phyloP scores from a whole-genome alignment of 2,797 vertebrate genomes.

The Gadopsis marmoratus region DNA sequence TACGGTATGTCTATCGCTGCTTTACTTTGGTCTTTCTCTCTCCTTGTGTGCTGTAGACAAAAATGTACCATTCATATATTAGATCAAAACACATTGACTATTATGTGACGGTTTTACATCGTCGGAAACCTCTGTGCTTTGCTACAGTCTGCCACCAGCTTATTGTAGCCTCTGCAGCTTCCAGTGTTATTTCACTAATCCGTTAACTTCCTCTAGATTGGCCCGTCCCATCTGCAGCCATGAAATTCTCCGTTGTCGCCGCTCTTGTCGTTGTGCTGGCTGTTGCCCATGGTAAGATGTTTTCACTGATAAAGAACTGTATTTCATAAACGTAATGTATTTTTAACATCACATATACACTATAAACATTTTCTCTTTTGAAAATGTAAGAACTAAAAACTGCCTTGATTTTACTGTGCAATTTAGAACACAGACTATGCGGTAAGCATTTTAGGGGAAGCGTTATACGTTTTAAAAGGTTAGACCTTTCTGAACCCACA shows the following conservation, averaged over 20 bases:
- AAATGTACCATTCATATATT: background rate
- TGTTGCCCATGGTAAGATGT: slow-evolving; percentile 67
- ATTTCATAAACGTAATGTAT: background rate
- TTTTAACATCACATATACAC: background rate
- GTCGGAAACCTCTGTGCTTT: background rate
- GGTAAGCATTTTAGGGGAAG: background rate
- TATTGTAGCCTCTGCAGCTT: background rate
- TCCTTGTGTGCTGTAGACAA: background rate
- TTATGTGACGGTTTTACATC: background rate
- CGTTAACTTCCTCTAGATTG: slow-evolving; percentile 38
- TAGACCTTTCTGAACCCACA: background rate
- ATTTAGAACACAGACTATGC: background rate
- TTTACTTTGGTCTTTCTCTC: background rate
- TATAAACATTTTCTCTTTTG: background rate
- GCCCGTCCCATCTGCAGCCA: slow-evolving; percentile 61
- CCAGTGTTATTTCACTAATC: background rate
- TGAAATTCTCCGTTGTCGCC: slow-evolving; percentile 74
- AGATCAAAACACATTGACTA: background rate
- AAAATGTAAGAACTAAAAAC: background rate
- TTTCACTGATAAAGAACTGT: background rate
- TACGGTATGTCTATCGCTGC: slow-evolving; percentile 60
- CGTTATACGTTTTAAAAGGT: background rate
- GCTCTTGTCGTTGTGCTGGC: slow-evolving; percentile 70
- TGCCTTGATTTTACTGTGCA: background rate
- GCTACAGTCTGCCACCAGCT: background rate